Evolutionary conservation across 2,113 vertebrate species (phyloP).

Genomic region (Ammodytes dubius): DNA sequence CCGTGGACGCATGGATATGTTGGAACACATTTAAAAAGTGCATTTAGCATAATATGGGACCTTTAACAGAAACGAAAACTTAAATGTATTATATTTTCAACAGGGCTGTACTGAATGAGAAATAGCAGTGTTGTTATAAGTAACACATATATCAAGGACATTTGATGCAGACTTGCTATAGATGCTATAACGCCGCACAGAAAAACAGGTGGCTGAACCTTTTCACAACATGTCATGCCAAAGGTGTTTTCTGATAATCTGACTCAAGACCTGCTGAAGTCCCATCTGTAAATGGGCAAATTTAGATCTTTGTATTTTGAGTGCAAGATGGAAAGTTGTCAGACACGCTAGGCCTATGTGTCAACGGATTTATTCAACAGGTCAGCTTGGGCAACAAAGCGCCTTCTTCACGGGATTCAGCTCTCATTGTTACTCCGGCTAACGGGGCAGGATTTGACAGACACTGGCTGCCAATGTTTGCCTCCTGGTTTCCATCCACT

Average conservation of each 20-base stretch:
- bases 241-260: slow-evolving; percentile 23
- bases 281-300: slow-evolving; percentile 27
- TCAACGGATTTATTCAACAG: slow-evolving; percentile 70
- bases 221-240: neutral
- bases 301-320: slow-evolving; percentile 41
- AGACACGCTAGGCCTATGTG: slow-evolving; percentile 49
- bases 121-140: neutral
- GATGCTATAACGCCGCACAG: neutral
- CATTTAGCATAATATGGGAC: too few species aligned
- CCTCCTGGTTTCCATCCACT: slow-evolving; percentile 45
- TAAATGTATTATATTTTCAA: neutral
- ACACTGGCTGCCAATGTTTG: slow-evolving; percentile 39
- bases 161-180: neutral
- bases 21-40: too few species aligned
- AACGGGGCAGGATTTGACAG: slow-evolving; percentile 44
- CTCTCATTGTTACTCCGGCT: slow-evolving; percentile 47
- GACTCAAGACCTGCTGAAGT: slow-evolving; percentile 5
- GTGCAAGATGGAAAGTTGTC: slow-evolving; percentile 48
- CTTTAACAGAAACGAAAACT: neutral
- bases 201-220: neutral
- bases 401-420: slow-evolving; percentile 28
- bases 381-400: slow-evolving; percentile 29
- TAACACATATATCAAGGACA: neutral
- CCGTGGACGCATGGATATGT: too few species aligned
- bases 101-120: neutral